Evolutionary conservation across 2,797 vertebrate species (phyloP).

Genomic region (Astyanax mexicanus): DNA sequence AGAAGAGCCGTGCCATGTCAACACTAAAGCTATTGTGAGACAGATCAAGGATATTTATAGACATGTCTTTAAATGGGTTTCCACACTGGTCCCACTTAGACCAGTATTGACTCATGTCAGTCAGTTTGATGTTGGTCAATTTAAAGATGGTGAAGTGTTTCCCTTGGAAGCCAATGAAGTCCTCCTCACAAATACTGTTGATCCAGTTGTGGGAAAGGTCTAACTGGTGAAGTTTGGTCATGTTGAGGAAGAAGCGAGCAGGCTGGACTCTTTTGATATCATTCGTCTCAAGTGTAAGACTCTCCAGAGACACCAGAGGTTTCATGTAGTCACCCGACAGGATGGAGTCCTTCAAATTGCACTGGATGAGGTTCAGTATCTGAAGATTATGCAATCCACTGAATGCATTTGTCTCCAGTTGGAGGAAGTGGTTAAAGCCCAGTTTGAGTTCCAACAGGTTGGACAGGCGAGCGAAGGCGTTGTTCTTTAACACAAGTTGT

Average conservation of each 20-base stretch:
- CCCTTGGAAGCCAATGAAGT: slow-evolving; percentile 81
- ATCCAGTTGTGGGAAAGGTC: slow-evolving; percentile 78
- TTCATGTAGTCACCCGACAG: slow-evolving; percentile 78
- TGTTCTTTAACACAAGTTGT: slow-evolving; percentile 73
- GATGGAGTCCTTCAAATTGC: slow-evolving; percentile 73
- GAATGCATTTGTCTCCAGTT: slow-evolving; percentile 81
- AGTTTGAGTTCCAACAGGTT: slow-evolving; percentile 78
- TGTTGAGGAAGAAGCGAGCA: slow-evolving; percentile 78
- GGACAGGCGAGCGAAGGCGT: slow-evolving; percentile 82
- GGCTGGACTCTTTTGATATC: slow-evolving; percentile 75
- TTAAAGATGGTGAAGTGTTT: slow-evolving; percentile 78
- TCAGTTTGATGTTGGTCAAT: slow-evolving; percentile 65
- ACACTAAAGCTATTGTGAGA: slow-evolving; percentile 68
- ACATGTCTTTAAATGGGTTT: slow-evolving; percentile 84
- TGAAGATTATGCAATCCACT: slow-evolving; percentile 75
- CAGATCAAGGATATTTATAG: slow-evolving; percentile 75
- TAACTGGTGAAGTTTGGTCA: slow-evolving; percentile 75
- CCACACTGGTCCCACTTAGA: slow-evolving; percentile 76
- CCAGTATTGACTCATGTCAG: background rate
- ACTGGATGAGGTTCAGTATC: slow-evolving; percentile 73
- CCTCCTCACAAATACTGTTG: slow-evolving; percentile 78
- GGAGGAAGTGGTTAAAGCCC: slow-evolving; percentile 61
- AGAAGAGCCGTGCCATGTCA: slow-evolving; percentile 63
- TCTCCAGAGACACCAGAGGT: slow-evolving; percentile 80
- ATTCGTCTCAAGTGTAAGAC: slow-evolving; percentile 78